Evolutionary conservation across 1,140 invertebrate genomes (phyloP).

Genomic region (Ganaspis sp.): DNA sequence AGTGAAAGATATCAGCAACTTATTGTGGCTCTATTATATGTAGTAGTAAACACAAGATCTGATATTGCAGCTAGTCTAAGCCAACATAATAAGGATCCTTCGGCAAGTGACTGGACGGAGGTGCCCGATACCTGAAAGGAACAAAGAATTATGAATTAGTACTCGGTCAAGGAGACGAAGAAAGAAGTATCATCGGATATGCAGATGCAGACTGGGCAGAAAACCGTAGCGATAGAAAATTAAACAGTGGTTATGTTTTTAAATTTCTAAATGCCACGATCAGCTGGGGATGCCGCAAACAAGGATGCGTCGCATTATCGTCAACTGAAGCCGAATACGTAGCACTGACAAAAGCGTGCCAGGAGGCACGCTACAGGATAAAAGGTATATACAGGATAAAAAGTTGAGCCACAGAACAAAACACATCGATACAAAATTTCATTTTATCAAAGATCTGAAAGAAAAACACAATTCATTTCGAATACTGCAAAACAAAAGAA

Average conservation of each 20-base stretch:
- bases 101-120: conserved; percentile 56
- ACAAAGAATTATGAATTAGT: background rate
- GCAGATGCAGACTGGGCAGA: conserved; percentile 59
- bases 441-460: conserved; percentile 35
- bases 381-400: conserved; percentile 38
- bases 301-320: background rate
- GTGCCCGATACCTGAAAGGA: conserved; percentile 59
- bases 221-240: conserved; percentile 48
- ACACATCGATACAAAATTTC: conserved; percentile 45
- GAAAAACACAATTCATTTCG: background rate
- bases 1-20: conserved; percentile 15
- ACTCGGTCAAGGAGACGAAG: background rate
- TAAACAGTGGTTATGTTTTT: conserved; percentile 56
- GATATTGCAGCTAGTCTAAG: conserved; percentile 66
- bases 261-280: conserved; percentile 21
- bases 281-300: background rate
- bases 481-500: background rate
- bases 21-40: conserved; percentile 63
- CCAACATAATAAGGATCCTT: conserved; percentile 55
- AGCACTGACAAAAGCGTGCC: background rate
- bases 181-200: conserved; percentile 39
- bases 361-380: background rate
- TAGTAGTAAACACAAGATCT: conserved; percentile 60
- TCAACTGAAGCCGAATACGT: conserved; percentile 12
- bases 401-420: conserved; percentile 45